Conservation (phyloP, 2,888 invertebrate genomes). For the Drosophila pullipes region DNA sequence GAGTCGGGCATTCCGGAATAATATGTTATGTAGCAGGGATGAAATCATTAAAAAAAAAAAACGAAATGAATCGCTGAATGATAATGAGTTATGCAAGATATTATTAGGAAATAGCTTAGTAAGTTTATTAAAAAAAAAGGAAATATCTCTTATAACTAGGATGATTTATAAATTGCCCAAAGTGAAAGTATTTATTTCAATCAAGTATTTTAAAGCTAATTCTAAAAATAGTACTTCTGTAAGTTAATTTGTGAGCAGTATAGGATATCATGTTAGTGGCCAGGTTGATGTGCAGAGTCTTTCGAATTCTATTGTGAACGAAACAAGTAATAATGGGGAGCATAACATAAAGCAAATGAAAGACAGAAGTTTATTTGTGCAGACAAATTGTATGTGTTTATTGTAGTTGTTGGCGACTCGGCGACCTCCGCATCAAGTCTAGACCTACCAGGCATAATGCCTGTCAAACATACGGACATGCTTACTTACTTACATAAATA, state of each 20-base stretch:
- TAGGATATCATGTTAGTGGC: not conserved
- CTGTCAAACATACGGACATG: conserved; percentile 9
- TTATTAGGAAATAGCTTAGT: not conserved
- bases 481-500: not conserved
- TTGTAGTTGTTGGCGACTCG: conserved; percentile 46
- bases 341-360: conserved; percentile 14
- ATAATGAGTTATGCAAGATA: not conserved
- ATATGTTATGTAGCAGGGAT: not conserved
- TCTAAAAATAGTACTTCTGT: not conserved
- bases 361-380: conserved; percentile 32
- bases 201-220: not conserved
- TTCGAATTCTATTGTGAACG: conserved; percentile 1
- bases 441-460: conserved; percentile 27
- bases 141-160: not conserved
- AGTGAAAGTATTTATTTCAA: not conserved
- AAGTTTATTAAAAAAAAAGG: not conserved
- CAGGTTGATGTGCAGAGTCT: conserved; percentile 7
- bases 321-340: not conserved
- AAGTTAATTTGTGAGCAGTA: not conserved
- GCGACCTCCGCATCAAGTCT: conserved; percentile 23
- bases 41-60: not conserved
- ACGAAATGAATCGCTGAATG: not conserved
- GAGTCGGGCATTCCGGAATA: conserved; percentile 18
- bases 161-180: not conserved
- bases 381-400: conserved; percentile 48